Percentiles rank a stretch among this genome's conserved stretches.
Evolutionary conservation across 1,140 invertebrate species (phyloP).

Genomic region (Macrobrachium nipponense): DNA sequence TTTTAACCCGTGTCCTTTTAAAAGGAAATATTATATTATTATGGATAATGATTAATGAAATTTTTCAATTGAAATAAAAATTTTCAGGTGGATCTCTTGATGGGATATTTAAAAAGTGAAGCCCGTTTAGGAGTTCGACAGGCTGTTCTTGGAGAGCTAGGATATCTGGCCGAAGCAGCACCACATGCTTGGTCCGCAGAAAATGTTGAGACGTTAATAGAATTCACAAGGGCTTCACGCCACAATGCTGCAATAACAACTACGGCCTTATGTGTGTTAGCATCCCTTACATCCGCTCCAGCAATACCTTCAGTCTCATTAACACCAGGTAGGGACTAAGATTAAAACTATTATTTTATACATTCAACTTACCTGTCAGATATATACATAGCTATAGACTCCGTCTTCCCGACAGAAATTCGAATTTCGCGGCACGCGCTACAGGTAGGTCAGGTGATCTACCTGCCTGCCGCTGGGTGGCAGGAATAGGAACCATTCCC

Average conservation of each 20-base stretch:
- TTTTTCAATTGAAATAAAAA: not conserved
- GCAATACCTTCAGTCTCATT: conserved; percentile 66
- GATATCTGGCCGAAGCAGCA: conserved; percentile 70
- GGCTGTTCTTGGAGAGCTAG: conserved; percentile 69
- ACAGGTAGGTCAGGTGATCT: no score
- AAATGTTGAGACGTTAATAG: conserved; percentile 76
- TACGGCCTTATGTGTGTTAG: conserved; percentile 68
- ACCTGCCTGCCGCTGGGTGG: no score
- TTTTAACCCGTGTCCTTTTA: no score
- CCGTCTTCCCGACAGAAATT: no score
- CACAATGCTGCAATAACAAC: conserved; percentile 65
- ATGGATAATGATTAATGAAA: not conserved
- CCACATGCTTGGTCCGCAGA: conserved; percentile 85
- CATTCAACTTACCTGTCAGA: no score
- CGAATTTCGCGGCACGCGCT: no score
- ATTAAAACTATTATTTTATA: not conserved
- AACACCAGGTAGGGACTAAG: conserved; percentile 62
- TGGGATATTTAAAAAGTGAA: conserved; percentile 69
- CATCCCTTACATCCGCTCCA: conserved; percentile 67
- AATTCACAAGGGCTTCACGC: conserved; percentile 67
- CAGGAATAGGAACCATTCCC: no score
- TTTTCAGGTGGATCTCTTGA: conserved; percentile 66
- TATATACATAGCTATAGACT: no score
- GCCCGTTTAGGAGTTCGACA: conserved; percentile 69
- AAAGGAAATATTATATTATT: not conserved